Evolutionary conservation across 2,888 invertebrate species (phyloP).

Genomic region (Seira ritae): DNA sequence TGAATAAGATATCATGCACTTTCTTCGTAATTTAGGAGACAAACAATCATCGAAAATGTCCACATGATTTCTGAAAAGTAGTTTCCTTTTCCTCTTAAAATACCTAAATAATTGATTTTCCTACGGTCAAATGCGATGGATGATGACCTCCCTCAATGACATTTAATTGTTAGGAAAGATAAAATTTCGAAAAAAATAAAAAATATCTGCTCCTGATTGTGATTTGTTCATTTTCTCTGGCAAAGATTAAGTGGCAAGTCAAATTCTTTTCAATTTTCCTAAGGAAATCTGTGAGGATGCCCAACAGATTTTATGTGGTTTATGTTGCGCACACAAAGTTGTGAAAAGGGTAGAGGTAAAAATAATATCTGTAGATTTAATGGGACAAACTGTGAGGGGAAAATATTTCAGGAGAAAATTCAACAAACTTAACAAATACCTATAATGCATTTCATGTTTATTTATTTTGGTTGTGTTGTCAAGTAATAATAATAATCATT

Average conservation of each 20-base stretch:
- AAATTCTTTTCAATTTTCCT: too few relatives aligned
- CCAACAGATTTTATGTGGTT: constrained; percentile 57
- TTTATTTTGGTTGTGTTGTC: not conserved
- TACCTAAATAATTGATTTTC: not conserved
- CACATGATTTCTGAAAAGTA: not conserved
- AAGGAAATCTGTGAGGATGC: too few relatives aligned
- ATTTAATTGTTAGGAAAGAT: not conserved
- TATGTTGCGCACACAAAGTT: constrained; percentile 34
- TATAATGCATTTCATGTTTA: too few relatives aligned
- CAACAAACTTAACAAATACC: constrained; percentile 4
- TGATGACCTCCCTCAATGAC: not conserved
- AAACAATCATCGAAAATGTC: not conserved
- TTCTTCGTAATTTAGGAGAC: not conserved
- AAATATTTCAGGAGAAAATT: not conserved
- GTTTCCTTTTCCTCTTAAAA: too few relatives aligned
- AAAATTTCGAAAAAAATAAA: not conserved
- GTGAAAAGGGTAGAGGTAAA: constrained; percentile 19
- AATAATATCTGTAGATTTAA: constrained; percentile 20
- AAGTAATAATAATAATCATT: constrained; percentile 49
- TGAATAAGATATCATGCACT: not conserved
- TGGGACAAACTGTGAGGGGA: not conserved
- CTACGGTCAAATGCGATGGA: not conserved
- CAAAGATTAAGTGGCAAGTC: too few relatives aligned
- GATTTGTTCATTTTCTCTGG: too few relatives aligned
- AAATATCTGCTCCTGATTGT: not conserved